Base-by-base conservation (phyloP, 1,140 invertebrate genomes). In the Eurosta solidaginis region DNA sequence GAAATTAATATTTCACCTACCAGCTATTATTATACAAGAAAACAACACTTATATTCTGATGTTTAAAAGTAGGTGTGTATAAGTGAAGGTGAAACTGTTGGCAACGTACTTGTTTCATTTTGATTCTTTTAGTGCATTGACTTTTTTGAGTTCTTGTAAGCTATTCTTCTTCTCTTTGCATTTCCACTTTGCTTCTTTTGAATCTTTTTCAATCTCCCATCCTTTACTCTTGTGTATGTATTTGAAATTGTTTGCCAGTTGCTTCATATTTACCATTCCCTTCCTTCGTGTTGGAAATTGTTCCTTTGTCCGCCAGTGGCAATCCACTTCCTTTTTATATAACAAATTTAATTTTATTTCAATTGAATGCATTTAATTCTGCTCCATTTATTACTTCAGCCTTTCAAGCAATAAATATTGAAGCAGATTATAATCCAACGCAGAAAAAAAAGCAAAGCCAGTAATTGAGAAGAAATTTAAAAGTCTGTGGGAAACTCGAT, bases 311-410 rank as follows among this genome's bases (percentile, higher is more conserved):
- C 22, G n/a, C 59, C 59, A 40, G 7, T 68, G 27, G 59, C 36
- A 68, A 68, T 68, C 40, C n/a, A n/a, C n/a, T 40, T 9, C 14
- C n/a, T 22, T 40, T 68, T 68, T 68, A 40, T 68, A 40, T n/a
- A 40, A 42, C 0, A 33, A 40, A 68, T 40, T 68, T 54, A 25
- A 20, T 27, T n/a, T 68, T 33, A 68, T 20, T 20, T 9, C 59
- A 68, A n/a, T 68, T 42, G 33, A 40, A 68, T 68, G 36, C 59
- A 68, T 42, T 68, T 33, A n/a, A 40, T 68, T 42, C 40, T 33
- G 40, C 40, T 68, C 40, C 33, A 68, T 68, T 68, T 68, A 33
- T 68, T 68, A 68, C 40, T 68, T 40, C 33, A 68, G 59, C 59
- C 59, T 68, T 68, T 68, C 59, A 20, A 33, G 59, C 59, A 42